Base-by-base conservation (phyloP, 2,888 invertebrate species). In the Chloroclystis v-ata region DNA sequence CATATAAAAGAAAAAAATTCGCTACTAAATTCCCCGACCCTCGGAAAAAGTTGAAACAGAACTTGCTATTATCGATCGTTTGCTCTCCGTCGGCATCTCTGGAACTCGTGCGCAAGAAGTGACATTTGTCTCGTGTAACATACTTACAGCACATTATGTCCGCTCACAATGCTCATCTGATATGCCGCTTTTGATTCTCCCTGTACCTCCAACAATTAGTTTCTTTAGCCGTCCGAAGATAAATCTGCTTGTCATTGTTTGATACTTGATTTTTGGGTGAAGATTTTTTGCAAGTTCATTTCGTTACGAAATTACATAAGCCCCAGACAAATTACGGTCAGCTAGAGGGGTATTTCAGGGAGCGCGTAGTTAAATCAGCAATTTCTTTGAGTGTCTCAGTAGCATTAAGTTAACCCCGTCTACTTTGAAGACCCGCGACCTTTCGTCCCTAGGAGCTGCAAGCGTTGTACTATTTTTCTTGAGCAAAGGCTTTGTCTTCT, bases 311-410 rank as follows among this genome's bases (percentile, higher is more conserved):
- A 47, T 48, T 42, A 44, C 32, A 25, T n/a, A 25, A 32, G 13
- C 35, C 55, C 43, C 57, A 56, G 60, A 60, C 54, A 57, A 59
- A 55, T 63, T 49, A 60, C 56, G 47, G 44, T 47, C 30, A 50
- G 47, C 47, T 53, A 56, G 49, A 45, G 52, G 46, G 35, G 53
- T 60, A 61, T 53, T 56, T 55, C 54, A 66, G 65, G 47, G 57
- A 55, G 56, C 65, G 65, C 64, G 66, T 66, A 61, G 59, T 65
- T 71, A 71, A 35, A 74, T 73, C 70, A 67, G 63, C 69, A 69
- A 73, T 77, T 72, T 76, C 65, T 69, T 65, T 65, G 69, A 71
- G 69, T 72, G 72, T 72, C 66, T 59, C 65, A 61, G 66, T 61
- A 65, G 64, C 63, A 69, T 71, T 73, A 72, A 69, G 64, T 73